Conservation (phyloP, 2,888 invertebrate species). For the Trissolcus brochymenae region DNA sequence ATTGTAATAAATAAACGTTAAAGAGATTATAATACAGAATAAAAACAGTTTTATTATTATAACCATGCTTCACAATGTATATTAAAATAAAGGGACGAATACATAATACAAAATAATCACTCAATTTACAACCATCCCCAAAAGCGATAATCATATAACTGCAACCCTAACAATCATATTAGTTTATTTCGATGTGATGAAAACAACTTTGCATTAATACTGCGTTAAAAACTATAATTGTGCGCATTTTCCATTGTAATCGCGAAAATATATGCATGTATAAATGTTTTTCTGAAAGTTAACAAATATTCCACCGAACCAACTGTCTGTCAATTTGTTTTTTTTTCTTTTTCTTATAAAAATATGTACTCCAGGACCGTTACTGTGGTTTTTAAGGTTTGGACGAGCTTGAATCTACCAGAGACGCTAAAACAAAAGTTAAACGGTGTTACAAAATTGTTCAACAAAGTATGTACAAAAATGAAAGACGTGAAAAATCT, state of each 20-base stretch:
- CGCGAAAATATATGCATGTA: slow-evolving; percentile 59
- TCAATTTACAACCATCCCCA: slow-evolving; percentile 46
- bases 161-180: slow-evolving; percentile 2
- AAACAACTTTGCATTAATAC: slow-evolving; percentile 64
- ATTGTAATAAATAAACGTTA: slow-evolving; percentile 24
- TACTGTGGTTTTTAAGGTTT: no score
- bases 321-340: not conserved
- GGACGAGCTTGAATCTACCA: no score
- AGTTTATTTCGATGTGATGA: slow-evolving; percentile 16
- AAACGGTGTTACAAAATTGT: not conserved
- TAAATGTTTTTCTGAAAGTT: slow-evolving; percentile 10
- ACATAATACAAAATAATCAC: slow-evolving; percentile 54
- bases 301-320: not conserved
- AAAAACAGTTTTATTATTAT: slow-evolving; percentile 58
- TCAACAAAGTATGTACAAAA: not conserved
- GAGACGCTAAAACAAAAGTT: slow-evolving; percentile 4
- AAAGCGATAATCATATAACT: not conserved
- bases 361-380: no score
- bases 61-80: slow-evolving; percentile 63
- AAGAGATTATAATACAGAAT: slow-evolving; percentile 42
- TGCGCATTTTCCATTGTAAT: slow-evolving; percentile 50
- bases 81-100: slow-evolving; percentile 65
- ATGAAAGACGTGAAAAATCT: slow-evolving; percentile 45
- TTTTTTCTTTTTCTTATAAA: no score
- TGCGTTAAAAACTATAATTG: slow-evolving; percentile 63